These are phyloP conservation scores for Malachius bipustulatus DNA, from an alignment of 2,888 invertebrate genomes.

Conservation along the genomic window DNA sequence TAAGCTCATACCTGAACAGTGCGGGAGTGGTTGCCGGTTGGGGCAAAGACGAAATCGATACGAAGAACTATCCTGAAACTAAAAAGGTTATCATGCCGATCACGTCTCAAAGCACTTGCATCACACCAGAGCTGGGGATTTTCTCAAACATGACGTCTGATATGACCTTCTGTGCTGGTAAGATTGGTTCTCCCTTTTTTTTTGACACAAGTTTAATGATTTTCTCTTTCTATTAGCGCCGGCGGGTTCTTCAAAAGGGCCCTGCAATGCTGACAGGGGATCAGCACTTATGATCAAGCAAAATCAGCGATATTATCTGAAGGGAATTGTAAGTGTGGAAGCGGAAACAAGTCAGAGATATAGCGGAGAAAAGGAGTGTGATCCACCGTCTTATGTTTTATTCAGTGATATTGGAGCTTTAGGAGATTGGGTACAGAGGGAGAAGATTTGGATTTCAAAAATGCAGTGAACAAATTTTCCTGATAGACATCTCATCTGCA, in stretches of 20 bases:
- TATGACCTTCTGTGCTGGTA: conserved; percentile 53
- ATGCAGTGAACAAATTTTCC: no score
- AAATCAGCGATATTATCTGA: conserved; percentile 37
- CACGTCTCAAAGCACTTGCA: conserved; percentile 44
- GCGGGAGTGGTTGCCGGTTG: conserved; percentile 46
- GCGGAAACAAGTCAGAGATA: conserved; percentile 25
- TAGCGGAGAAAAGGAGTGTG: conserved; percentile 22
- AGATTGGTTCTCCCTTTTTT: no score
- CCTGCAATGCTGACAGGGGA: conserved; percentile 40
- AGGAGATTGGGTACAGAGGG: conserved; percentile 32
- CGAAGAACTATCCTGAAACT: conserved; percentile 40
- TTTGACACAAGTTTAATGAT: no score
- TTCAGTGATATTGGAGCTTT: conserved; percentile 29
- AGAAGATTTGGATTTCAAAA: no score
- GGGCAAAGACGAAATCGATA: conserved; percentile 42
- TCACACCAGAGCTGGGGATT: conserved; percentile 38
- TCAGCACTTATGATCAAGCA: conserved; percentile 39
- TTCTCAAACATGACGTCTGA: conserved; percentile 31
- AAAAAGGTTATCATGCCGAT: conserved; percentile 42
- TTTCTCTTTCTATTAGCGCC: neutral
- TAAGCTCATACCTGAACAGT: conserved; percentile 31
- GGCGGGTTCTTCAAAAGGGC: conserved; percentile 26
- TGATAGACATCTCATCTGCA: no score
- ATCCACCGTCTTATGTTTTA: conserved; percentile 27
- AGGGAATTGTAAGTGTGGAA: conserved; percentile 40